A percentile compares a stretch with the other conserved stretches of the same genome.
These are phyloP conservation scores for Antechinus stuartii DNA, from an alignment of 2,113 vertebrate genomes.

Conservation along the genomic window DNA sequence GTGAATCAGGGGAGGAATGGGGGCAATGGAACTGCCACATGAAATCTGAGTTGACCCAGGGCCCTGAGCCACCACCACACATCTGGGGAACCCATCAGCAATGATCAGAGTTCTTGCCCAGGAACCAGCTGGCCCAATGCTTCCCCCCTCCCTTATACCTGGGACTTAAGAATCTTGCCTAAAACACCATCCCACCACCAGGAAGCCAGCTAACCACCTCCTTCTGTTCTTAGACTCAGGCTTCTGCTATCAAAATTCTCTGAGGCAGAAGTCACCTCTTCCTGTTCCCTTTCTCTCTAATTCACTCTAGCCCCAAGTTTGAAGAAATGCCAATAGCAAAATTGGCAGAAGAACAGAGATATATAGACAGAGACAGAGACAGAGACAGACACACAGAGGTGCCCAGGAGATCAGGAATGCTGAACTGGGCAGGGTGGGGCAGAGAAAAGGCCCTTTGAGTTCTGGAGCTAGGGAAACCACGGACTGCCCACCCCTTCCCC, in stretches of 20 bases:
- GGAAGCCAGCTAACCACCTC: conserved; percentile 5
- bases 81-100: conserved; percentile 77
- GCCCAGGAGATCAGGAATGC: conserved; percentile 64
- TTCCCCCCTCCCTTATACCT: conserved; percentile 56
- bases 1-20: not conserved
- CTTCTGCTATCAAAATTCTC: conserved; percentile 7
- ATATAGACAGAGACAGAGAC: not conserved
- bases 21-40: conserved; percentile 56
- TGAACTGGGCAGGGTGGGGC: conserved; percentile 66
- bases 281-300: not conserved
- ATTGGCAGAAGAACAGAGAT: not conserved
- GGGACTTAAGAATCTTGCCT: conserved; percentile 25
- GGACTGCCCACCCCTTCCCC: conserved; percentile 47
- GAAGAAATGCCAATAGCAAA: conserved; percentile 61
- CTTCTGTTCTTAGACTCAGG: not conserved
- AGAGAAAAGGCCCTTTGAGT: conserved; percentile 82
- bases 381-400: conserved; percentile 6
- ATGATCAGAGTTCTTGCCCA: conserved; percentile 37
- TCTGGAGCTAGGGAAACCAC: conserved; percentile 75
- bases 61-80: conserved; percentile 70
- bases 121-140: conserved; percentile 29
- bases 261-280: conserved; percentile 12
- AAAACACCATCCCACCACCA: not conserved
- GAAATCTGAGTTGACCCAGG: conserved; percentile 55
- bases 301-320: conserved; percentile 19